Percentiles rank a stretch among this genome's conserved stretches.
Evolutionary conservation across 2,113 vertebrate genomes (phyloP).

Genomic region (Tor tambroides): DNA sequence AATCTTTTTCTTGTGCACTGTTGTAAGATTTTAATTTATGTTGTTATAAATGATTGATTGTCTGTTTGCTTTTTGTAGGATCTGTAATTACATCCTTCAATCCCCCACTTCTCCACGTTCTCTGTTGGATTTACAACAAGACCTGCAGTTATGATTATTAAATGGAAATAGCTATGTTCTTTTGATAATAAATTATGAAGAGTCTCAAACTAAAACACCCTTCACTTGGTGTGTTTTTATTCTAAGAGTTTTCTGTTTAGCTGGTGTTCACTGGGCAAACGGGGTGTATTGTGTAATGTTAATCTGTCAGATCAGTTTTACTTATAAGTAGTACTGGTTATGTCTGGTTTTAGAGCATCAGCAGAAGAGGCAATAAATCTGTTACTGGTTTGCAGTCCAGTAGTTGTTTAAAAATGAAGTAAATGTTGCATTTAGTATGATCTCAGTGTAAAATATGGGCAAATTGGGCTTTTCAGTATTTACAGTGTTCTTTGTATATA

Average conservation of each 20-base stretch:
- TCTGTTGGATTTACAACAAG: not conserved
- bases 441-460: not conserved
- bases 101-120: not conserved
- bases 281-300: not conserved
- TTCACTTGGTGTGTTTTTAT: not conserved
- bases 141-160: conserved; percentile 14
- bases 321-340: not conserved
- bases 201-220: not conserved
- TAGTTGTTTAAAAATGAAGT: not conserved
- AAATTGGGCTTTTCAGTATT: not conserved
- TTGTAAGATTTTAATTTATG: not conserved
- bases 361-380: not conserved
- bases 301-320: not conserved
- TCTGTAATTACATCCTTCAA: not conserved
- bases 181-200: conserved; percentile 58
- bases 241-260: not conserved
- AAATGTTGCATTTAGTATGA: not conserved
- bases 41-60: not conserved
- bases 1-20: not conserved
- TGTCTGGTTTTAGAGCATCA: not conserved
- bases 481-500: not conserved
- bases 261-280: not conserved
- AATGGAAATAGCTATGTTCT: not conserved
- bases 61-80: conserved; percentile 21
- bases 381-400: not conserved